Percentiles rank a stretch among this genome's conserved stretches.
phyloP scores from a whole-genome alignment of 2,888 invertebrate genomes.

The Thalpophila matura region DNA sequence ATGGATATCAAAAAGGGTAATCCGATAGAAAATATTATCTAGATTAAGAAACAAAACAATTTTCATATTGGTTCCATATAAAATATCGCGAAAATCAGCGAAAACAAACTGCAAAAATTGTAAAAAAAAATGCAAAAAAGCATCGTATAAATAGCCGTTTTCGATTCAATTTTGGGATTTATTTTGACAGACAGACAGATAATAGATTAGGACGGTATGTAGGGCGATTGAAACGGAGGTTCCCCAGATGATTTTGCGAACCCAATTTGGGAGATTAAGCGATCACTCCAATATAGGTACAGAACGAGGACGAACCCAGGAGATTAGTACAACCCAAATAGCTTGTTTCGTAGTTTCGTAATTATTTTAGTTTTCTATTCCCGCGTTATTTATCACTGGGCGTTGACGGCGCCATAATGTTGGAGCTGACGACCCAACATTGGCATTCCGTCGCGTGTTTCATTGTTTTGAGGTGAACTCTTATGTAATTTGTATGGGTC shows the following conservation, averaged over 20 bases:
- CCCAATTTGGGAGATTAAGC: slow-evolving; percentile 66
- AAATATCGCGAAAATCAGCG: too few relatives aligned
- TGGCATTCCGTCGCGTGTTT: slow-evolving; percentile 51
- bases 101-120: too few relatives aligned
- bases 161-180: too few relatives aligned
- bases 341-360: slow-evolving; percentile 56
- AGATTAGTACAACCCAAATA: slow-evolving; percentile 64
- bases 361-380: slow-evolving; percentile 58
- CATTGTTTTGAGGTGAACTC: slow-evolving; percentile 61
- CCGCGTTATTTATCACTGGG: slow-evolving; percentile 46
- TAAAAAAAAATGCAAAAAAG: too few relatives aligned
- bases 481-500: slow-evolving; percentile 58
- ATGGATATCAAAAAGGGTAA: too few relatives aligned
- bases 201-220: slow-evolving; percentile 58
- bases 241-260: slow-evolving; percentile 59
- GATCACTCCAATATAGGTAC: slow-evolving; percentile 58
- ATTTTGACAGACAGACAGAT: too few relatives aligned
- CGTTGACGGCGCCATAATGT: slow-evolving; percentile 47
- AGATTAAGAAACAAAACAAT: too few relatives aligned
- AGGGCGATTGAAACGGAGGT: slow-evolving; percentile 50
- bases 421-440: slow-evolving; percentile 40
- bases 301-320: slow-evolving; percentile 62
- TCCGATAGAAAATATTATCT: too few relatives aligned
- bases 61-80: too few relatives aligned
- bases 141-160: too few relatives aligned